Conservation (phyloP, 2,888 invertebrate genomes). For the Troglohyphantes excavatus region DNA sequence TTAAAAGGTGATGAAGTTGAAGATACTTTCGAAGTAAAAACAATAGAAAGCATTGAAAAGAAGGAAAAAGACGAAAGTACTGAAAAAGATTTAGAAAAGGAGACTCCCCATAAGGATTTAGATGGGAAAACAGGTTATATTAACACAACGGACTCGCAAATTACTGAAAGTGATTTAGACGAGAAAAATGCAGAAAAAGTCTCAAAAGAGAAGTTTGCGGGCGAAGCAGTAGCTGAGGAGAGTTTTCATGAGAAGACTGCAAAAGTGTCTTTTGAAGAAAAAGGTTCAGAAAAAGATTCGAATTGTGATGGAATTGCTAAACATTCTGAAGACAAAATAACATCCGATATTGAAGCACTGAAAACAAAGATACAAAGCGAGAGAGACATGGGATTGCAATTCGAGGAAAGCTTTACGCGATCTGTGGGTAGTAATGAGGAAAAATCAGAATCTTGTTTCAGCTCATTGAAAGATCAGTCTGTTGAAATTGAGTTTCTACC, state of each 20-base stretch:
- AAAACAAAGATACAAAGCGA: slow-evolving; percentile 32
- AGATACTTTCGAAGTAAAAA: background rate
- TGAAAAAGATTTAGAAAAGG: background rate
- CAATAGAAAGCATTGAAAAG: no score
- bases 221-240: background rate
- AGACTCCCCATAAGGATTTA: background rate
- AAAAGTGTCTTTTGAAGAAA: background rate
- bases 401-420: slow-evolving; percentile 32
- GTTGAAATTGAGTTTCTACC: slow-evolving; percentile 75
- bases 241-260: background rate
- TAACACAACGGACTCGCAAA: no score
- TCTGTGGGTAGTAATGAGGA: slow-evolving; percentile 57
- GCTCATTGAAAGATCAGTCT: slow-evolving; percentile 64
- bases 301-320: background rate
- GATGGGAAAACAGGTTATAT: background rate
- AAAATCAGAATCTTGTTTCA: slow-evolving; percentile 67
- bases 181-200: background rate
- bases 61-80: background rate
- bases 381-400: slow-evolving; percentile 40
- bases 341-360: slow-evolving; percentile 18
- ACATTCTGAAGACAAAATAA: background rate
- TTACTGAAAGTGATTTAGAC: background rate
- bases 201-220: background rate
- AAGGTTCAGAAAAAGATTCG: background rate
- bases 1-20: background rate